Base-by-base conservation (phyloP, 1,140 invertebrate species). In the Halesus radiatus region DNA sequence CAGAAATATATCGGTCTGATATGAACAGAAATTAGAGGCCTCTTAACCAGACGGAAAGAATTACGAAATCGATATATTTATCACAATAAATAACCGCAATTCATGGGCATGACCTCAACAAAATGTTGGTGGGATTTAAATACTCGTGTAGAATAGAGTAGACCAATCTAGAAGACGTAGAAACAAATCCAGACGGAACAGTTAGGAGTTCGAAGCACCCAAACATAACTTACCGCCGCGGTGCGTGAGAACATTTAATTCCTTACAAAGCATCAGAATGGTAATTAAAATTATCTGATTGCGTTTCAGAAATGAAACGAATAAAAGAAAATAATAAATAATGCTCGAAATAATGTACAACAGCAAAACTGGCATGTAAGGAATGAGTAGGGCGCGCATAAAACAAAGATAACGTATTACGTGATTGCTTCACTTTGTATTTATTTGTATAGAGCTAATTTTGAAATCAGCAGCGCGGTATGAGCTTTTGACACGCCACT, bases 201-300 rank as follows among this genome's bases (percentile, higher is more conserved):
- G 22, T 20, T 8, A 32, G 68, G 68, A 22, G 15, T 45, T 45
- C 50, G 10, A 26, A 18, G 68, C 29, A 68, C 64, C 64, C 26
- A 52, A 72, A 72, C 68, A 72, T 72, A 68, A 68, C 64, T 72
- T 53, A 72, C 68, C 45, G 62, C 18, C 37, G 50, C 68, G 62
- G 76, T 81, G 80, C 80, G 80, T 81, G 80, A 75, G 80, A 81
- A 81, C 50, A 66, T 75, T 79, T 74, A 78, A 81, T 81, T 81
- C 80, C 52, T 81, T 75, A 81, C 80, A 79, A 79, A 81, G 66
- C 80, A 81, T 79, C 80, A 76, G 66, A 81, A 74, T 74, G 77
- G 80, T 81, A 81, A 81, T 81, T 81, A 81, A 81, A 81, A 81
- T 81, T 79, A 81, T 81, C 80, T 79, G 80, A 81, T 81, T 81